Evolutionary conservation across 2,888 invertebrate genomes (phyloP), one percentile per base, ranked within the genome.

Genomic region (Liopterus haemorrhoidalis): DNA sequence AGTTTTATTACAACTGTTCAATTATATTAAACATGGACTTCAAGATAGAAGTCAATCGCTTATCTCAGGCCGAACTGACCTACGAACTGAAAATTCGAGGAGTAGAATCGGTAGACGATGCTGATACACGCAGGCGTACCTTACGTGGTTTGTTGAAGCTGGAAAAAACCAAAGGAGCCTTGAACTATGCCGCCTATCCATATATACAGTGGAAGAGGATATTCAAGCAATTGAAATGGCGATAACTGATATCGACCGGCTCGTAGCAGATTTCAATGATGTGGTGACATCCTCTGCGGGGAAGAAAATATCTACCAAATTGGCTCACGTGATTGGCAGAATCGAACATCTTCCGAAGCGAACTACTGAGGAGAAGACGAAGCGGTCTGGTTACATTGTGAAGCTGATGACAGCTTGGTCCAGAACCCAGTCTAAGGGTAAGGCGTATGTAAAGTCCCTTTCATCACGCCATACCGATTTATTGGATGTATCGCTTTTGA

Each of bases 71-170:
- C 4, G 35, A 35, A 5, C 11, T 21, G 11, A 35, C 4, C 4
- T 38, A 38, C 19, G 38, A 38, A 8, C 19, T 25, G 2, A 16
- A 18, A 3, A 38, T 38, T n/a, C 16, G 27, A 18, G 38, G 38
- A 11, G 11, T 38, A 8, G 19, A 5, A 3, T 15, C 16, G 2
- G 15, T 2, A 3, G 11, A 2, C 28, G 19, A 14, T 8, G 4
- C 18, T 2, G 16, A 16, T 18, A 19, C 38, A 15, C 25, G 25
- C 27, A 15, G 38, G 6, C n/a, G 6, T 1, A 18, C 38, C 4
- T 14, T 38, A 4, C 18, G 38, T 2, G 16, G 2, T 2, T 16
- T 38, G 18, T 16, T 25, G 11, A 38, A 19, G 8, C 9, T 38
- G 8, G 27, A 27, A 8, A 38, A 27, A 18, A n/a, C n/a, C n/a